phyloP scores from a whole-genome alignment of 2,888 invertebrate genomes.

The Trypoxylon attenuatum region DNA sequence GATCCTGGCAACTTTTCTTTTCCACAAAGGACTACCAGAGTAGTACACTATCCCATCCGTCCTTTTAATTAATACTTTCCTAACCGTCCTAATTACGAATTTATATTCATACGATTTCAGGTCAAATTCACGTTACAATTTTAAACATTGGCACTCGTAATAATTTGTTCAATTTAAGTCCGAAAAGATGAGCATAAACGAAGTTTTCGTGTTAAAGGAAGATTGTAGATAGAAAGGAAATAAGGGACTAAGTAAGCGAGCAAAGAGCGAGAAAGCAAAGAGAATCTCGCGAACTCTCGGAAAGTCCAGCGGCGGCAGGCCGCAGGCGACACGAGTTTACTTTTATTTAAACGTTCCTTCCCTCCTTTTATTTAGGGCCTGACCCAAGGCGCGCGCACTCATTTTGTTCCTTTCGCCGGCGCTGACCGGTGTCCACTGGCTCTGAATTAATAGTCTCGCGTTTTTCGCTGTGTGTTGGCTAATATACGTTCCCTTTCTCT shows the following conservation, averaged over 20 bases:
- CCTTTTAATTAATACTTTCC: too few relatives aligned
- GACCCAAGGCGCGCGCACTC: conserved; percentile 61
- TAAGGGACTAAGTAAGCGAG: too few relatives aligned
- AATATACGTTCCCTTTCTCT: conserved; percentile 66
- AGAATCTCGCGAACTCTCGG: conserved; percentile 12
- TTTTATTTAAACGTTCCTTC: conserved; percentile 73
- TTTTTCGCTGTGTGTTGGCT: conserved; percentile 64
- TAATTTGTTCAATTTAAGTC: too few relatives aligned
- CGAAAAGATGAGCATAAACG: too few relatives aligned
- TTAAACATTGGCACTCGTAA: too few relatives aligned
- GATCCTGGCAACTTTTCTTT: conserved; percentile 57
- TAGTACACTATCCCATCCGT: not conserved
- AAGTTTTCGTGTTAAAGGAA: too few relatives aligned
- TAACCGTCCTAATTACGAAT: too few relatives aligned
- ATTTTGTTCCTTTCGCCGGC: conserved; percentile 64
- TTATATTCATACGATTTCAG: too few relatives aligned
- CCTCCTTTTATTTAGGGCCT: conserved; percentile 73
- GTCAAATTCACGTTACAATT: too few relatives aligned
- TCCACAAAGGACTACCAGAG: conserved; percentile 52
- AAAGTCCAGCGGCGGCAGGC: conserved; percentile 27
- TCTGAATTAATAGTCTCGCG: conserved; percentile 67
- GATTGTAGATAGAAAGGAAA: too few relatives aligned
- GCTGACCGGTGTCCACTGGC: conserved; percentile 66
- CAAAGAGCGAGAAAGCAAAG: too few relatives aligned
- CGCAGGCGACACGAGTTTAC: conserved; percentile 71